Percentiles rank a stretch among this genome's conserved stretches.
These are phyloP conservation scores for Zaprionus tsacasi DNA, from an alignment of 1,140 invertebrate genomes.

Conservation along the genomic window DNA sequence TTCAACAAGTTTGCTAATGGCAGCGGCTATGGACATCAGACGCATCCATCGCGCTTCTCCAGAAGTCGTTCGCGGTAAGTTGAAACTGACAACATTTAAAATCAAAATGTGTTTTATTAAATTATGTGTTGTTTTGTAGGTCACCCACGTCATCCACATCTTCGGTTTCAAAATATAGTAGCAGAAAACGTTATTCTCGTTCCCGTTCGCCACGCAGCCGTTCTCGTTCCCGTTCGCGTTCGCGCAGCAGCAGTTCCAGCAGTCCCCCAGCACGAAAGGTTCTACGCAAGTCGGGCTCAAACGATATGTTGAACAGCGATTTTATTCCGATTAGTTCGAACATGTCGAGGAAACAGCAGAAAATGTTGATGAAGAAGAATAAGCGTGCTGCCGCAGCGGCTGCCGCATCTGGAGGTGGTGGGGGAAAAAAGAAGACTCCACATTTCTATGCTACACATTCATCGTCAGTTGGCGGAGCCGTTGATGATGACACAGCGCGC, in stretches of 20 bases:
- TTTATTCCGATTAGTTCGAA: constrained; percentile 74
- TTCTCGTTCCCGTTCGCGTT: constrained; percentile 56
- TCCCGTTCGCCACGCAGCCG: constrained; percentile 65
- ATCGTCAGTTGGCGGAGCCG: constrained; percentile 86
- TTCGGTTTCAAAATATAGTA: constrained; percentile 65
- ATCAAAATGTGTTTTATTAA: not conserved
- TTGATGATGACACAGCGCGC: constrained; percentile 89
- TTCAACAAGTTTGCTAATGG: constrained; percentile 62
- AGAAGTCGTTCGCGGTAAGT: constrained; percentile 78
- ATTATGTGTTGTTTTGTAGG: constrained; percentile 31
- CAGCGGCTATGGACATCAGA: constrained; percentile 42
- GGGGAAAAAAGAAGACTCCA: constrained; percentile 85
- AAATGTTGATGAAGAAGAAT: constrained; percentile 83
- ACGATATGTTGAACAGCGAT: constrained; percentile 55
- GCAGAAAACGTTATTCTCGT: constrained; percentile 67
- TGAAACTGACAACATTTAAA: not conserved
- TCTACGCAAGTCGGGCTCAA: constrained; percentile 63
- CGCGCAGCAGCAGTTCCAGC: constrained; percentile 57
- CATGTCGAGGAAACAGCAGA: constrained; percentile 71
- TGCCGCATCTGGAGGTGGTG: constrained; percentile 61
- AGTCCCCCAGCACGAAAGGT: constrained; percentile 74
- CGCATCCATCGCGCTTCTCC: constrained; percentile 60
- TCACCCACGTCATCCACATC: constrained; percentile 64
- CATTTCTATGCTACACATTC: constrained; percentile 88
- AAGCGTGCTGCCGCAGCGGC: constrained; percentile 79